Base-by-base conservation (phyloP, 2,888 invertebrate genomes). In the Heteropelma amictum region DNA sequence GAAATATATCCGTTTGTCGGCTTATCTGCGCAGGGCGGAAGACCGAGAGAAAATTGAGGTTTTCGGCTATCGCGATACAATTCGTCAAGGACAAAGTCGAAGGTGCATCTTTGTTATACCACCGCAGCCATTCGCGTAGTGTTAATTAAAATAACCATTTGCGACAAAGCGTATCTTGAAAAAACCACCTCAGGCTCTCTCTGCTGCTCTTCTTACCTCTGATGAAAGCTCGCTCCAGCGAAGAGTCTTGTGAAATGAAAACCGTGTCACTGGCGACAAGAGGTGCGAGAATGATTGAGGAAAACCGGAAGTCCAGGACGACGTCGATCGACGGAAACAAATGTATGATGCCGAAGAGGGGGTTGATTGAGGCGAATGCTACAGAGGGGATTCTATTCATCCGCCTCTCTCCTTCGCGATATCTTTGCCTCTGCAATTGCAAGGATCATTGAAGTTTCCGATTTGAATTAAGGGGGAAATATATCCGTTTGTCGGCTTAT, bases 361-460 rank as follows among this genome's bases (percentile, higher is more conserved):
- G 38, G 54, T n/a, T 45, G 8, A 47, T 35, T 5, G 23, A n/a
- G 21, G 30, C 10, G 19, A n/a, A 6, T 38, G 19, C 8, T 33
- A 33, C 14, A 56, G 45, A 26, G 7, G 12, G 33, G 45, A 56
- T 54, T 70, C 74, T 61, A 75, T 75, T 75, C 74, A 67, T 75
- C n/a, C n/a, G n/a, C n/a, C 74, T 67, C 54, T 40, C 56, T 61
- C 49, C 65, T 75, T 61, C 30, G 47, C 65, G 30, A 65, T 67
- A 65, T 70, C 47, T 61, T 69, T 19, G 65, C 64, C 70, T 65
- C 67, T 70, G 56, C 74, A 70, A 75, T 75, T 75, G 65, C 49
- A 70, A 65, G 40, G 65, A 61, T 70, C 74, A 70, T 75, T 75
- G 67, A 70, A 75, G 74, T 75, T 75, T 70, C 70, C 74, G 70